phyloP scores from a whole-genome alignment of 2,797 vertebrate genomes.

The Coregonus ussuriensis region DNA sequence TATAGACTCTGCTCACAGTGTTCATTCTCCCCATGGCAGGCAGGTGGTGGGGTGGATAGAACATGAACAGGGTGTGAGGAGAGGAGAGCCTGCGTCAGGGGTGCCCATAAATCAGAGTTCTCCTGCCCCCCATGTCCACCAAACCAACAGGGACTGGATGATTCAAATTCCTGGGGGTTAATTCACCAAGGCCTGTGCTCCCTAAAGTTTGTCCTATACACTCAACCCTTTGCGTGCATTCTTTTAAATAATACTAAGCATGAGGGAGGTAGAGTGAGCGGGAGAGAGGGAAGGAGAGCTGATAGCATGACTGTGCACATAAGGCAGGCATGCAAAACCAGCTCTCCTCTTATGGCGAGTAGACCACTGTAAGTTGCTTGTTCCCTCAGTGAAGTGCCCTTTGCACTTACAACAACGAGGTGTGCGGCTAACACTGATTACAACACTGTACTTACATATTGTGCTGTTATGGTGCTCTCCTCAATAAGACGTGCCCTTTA shows the following conservation, averaged over 20 bases:
- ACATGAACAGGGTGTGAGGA: conserved; percentile 84
- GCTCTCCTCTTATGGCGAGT: neutral
- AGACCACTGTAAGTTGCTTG: neutral
- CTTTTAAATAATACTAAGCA: conserved; percentile 40
- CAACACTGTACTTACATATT: conserved; percentile 50
- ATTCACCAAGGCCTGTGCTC: conserved; percentile 72
- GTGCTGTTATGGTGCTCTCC: conserved; percentile 49
- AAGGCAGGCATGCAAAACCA: conserved; percentile 36
- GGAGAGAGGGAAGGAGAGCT: neutral
- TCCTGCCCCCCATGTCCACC: conserved; percentile 69
- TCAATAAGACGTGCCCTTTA: conserved; percentile 52
- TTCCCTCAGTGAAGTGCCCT: conserved; percentile 54
- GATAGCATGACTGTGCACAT: conserved; percentile 20
- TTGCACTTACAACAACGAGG: conserved; percentile 63
- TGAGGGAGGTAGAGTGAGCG: neutral
- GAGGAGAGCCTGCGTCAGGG: conserved; percentile 78
- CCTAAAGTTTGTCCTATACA: conserved; percentile 65
- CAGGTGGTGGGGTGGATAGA: conserved; percentile 63
- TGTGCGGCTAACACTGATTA: conserved; percentile 56
- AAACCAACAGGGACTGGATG: conserved; percentile 71
- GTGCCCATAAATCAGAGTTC: conserved; percentile 89
- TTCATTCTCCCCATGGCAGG: conserved; percentile 47
- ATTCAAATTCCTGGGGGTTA: conserved; percentile 81
- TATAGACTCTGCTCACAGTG: neutral
- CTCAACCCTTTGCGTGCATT: conserved; percentile 36